These are phyloP conservation scores for Spodoptera picta DNA, from an alignment of 2,888 invertebrate species.

Conservation along the genomic window DNA sequence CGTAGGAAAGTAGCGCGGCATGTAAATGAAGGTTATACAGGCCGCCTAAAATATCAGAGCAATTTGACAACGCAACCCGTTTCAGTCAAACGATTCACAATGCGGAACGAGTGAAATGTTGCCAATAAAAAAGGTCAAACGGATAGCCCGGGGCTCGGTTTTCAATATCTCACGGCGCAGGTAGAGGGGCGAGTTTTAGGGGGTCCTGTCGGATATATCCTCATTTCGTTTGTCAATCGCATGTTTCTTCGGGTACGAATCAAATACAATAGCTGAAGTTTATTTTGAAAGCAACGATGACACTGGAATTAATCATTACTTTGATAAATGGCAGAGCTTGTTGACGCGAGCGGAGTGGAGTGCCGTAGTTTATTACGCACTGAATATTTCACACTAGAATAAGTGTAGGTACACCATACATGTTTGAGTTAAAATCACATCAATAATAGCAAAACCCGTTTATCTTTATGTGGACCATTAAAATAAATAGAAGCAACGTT, in stretches of 20 bases:
- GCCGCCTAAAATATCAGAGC: slow-evolving; percentile 77
- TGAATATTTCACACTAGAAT: too few relatives aligned
- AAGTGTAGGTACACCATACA: too few relatives aligned
- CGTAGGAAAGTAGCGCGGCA: slow-evolving; percentile 66
- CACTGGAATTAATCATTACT: slow-evolving; percentile 4
- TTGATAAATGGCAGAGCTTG: neutral
- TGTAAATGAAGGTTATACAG: slow-evolving; percentile 75
- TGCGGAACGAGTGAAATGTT: slow-evolving; percentile 85
- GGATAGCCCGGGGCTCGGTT: slow-evolving; percentile 78
- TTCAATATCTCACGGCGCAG: slow-evolving; percentile 83
- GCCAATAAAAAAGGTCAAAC: slow-evolving; percentile 86
- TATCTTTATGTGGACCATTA: too few relatives aligned
- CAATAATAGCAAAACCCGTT: too few relatives aligned
- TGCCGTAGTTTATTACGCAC: too few relatives aligned
- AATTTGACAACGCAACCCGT: slow-evolving; percentile 82
- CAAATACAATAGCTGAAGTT: slow-evolving; percentile 45
- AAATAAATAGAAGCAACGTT: too few relatives aligned
- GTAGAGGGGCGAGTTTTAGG: slow-evolving; percentile 68
- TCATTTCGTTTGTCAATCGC: slow-evolving; percentile 79
- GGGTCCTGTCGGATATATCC: slow-evolving; percentile 74
- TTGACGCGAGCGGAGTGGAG: too few relatives aligned
- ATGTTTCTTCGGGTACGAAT: slow-evolving; percentile 63
- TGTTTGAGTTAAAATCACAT: too few relatives aligned
- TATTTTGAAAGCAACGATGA: slow-evolving; percentile 13
- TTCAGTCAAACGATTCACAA: slow-evolving; percentile 80